phyloP scores from a whole-genome alignment of 1,140 invertebrate genomes.

The Habropoda laboriosa region DNA sequence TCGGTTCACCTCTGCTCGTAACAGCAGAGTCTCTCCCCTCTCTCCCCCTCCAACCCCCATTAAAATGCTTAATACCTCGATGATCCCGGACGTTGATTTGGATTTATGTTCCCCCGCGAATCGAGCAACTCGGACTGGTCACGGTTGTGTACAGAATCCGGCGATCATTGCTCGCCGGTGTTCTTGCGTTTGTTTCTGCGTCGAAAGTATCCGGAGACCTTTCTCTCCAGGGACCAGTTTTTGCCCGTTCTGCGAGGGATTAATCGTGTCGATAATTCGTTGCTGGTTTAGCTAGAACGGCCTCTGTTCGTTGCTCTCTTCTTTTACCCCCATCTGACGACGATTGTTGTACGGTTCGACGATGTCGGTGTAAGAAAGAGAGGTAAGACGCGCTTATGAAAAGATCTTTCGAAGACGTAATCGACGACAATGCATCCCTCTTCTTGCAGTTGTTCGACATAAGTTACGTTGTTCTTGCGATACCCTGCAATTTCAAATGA shows the following conservation, averaged over 20 bases:
- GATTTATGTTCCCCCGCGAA: slow-evolving; percentile 36
- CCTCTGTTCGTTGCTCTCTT: background rate
- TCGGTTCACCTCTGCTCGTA: background rate
- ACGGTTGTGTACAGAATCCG: background rate
- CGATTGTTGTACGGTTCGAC: background rate
- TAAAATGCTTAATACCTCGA: slow-evolving; percentile 56
- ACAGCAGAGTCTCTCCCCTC: too few species aligned
- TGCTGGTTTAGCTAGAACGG: slow-evolving; percentile 4
- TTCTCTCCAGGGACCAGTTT: slow-evolving; percentile 19
- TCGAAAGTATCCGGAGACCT: slow-evolving; percentile 16
- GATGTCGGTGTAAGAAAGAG: too few species aligned
- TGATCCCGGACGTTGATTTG: slow-evolving; percentile 47
- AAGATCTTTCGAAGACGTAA: too few species aligned
- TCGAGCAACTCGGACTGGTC: background rate
- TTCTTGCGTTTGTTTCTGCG: slow-evolving; percentile 27
- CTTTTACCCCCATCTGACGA: background rate
- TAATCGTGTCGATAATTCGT: slow-evolving; percentile 29
- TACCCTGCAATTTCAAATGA: too few species aligned
- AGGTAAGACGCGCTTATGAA: too few species aligned
- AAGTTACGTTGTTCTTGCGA: too few species aligned
- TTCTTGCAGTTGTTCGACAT: too few species aligned
- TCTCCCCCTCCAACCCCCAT: slow-evolving; percentile 7
- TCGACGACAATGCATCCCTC: too few species aligned
- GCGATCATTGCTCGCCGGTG: slow-evolving; percentile 21
- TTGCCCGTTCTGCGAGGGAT: background rate